Base-by-base conservation (phyloP, 2,113 vertebrate species). In the Xenopus laevis region DNA sequence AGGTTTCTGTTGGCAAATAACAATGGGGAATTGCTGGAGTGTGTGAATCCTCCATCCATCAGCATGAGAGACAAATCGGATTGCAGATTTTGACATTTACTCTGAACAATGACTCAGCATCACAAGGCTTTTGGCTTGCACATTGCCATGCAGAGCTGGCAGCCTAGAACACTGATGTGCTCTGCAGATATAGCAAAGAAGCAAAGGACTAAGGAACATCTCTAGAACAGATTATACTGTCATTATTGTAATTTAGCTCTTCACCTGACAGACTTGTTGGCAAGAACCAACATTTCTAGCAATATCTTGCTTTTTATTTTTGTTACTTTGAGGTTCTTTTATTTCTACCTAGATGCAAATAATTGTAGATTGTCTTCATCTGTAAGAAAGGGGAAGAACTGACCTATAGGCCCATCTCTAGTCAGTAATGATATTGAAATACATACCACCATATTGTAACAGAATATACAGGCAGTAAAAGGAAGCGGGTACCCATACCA, bases 1-100 rank as follows among this genome's bases (percentile, higher is more conserved):
- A 53, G 27, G 23, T 65, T 72, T 72, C 60, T 72, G 60, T 72
- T 72, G 47, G 16, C 10, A 63, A 23, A 33, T 64, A 12, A 72
- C 45, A 63, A 65, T 55, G 9, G 30, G 52, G 7, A 73, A 21
- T 47, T 65, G 20, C 61, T 52, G 45, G 70, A 62, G 58, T 27
- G 21, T 71, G 59, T 50, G n/a, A 73, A 30, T 55, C 71, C 30
- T 52, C 61, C 18, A 65, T 73, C 50, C 62, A 58, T 73, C 71
- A 65, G 30, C 33, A 21, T 58, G 33, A 73, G 50, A 44, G 61
- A 58, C 62, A 73, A 57, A 73, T 73, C 18, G 21, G 52, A 73
- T 45, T 58, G 62, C 62, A 58, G 52, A 72, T 30, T 73, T 65
- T 73, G 71, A 55, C 62, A 65, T 73, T 57, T 50, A 8, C 33